Evolutionary conservation across 2,113 vertebrate species (phyloP).

Genomic region (Pterocles orientalis): DNA sequence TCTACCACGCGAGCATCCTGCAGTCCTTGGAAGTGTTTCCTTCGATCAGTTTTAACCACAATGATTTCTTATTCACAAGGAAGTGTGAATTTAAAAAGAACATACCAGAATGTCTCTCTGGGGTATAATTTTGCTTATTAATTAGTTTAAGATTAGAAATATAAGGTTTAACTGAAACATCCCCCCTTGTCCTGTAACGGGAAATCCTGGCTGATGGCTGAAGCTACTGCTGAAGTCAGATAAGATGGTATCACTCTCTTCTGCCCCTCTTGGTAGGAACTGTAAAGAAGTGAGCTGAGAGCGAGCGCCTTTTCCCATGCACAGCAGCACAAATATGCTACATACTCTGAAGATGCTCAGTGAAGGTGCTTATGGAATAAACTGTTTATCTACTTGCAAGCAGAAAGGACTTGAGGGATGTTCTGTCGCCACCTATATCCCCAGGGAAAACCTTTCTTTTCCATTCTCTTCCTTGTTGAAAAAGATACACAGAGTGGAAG

Average conservation of each 20-base stretch:
- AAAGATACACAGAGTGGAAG: neutral
- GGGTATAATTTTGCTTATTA: conserved; percentile 45
- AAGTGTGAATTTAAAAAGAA: conserved; percentile 45
- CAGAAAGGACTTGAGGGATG: neutral
- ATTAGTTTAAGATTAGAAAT: conserved; percentile 38
- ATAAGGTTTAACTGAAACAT: neutral
- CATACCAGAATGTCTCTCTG: neutral
- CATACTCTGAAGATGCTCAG: neutral
- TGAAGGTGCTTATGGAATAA: neutral
- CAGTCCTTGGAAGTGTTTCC: neutral
- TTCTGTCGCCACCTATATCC: neutral
- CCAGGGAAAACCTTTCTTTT: neutral
- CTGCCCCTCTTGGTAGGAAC: neutral
- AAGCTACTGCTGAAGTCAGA: conserved; percentile 26
- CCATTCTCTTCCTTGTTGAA: neutral
- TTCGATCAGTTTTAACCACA: neutral
- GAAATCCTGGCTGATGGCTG: conserved; percentile 28
- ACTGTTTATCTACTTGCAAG: neutral
- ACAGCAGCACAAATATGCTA: neutral
- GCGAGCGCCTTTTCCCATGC: neutral
- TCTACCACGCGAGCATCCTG: neutral
- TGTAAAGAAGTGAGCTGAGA: neutral
- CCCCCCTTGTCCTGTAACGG: neutral
- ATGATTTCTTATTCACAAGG: neutral
- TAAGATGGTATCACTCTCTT: conserved; percentile 20